phyloP scores from a whole-genome alignment of 1,140 invertebrate genomes.

The Eufriesea mexicana region DNA sequence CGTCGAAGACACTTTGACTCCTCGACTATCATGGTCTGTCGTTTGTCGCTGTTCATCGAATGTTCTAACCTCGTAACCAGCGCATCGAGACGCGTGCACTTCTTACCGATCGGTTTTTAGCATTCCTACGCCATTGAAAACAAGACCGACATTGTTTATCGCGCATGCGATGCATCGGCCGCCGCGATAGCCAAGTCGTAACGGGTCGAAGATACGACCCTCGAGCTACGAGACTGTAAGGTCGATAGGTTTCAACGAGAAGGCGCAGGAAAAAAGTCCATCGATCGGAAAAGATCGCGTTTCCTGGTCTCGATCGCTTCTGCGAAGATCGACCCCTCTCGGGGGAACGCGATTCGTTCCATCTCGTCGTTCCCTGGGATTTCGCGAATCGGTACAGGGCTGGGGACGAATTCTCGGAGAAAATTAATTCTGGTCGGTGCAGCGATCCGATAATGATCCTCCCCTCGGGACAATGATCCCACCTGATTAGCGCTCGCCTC shows the following conservation, averaged over 20 bases:
- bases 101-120: conserved; percentile 60
- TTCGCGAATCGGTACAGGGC: conserved; percentile 12
- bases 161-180: conserved; percentile 34
- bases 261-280: neutral
- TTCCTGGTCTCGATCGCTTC: neutral
- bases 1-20: conserved; percentile 48
- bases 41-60: conserved; percentile 3
- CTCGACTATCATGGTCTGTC: neutral
- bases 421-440: conserved; percentile 27
- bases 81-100: conserved; percentile 18
- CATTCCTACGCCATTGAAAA: conserved; percentile 59
- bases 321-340: neutral
- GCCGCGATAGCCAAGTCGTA: conserved; percentile 52
- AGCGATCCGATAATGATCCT: conserved; percentile 45
- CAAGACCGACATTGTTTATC: conserved; percentile 66
- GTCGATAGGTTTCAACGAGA: neutral
- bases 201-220: conserved; percentile 50
- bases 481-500: conserved; percentile 16
- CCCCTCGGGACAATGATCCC: conserved; percentile 27
- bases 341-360: neutral
- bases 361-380: neutral
- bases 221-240: conserved; percentile 10
- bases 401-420: neutral
- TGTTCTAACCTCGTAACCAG: conserved; percentile 26
- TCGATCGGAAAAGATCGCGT: conserved; percentile 10